phyloP scores from a whole-genome alignment of 2,797 vertebrate genomes.

The Adrianichthys oophorus region DNA sequence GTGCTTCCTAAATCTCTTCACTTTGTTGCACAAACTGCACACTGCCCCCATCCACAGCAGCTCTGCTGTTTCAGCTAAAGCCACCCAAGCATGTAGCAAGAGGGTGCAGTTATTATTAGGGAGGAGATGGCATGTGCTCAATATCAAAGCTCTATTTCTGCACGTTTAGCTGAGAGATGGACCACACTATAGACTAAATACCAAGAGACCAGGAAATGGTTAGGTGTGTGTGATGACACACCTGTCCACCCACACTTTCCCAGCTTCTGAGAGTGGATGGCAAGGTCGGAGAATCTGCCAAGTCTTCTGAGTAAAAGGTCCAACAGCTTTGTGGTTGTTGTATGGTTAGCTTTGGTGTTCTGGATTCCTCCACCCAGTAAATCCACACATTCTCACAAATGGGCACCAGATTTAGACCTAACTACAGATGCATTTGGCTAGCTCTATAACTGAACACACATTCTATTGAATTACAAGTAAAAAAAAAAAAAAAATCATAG shows the following conservation, averaged over 20 bases:
- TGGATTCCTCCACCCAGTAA: constrained; percentile 55
- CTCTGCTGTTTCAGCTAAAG: constrained; percentile 48
- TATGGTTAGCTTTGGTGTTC: constrained; percentile 49
- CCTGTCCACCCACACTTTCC: constrained; percentile 64
- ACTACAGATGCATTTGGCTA: not conserved
- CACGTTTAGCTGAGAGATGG: constrained; percentile 50
- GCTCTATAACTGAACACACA: no score
- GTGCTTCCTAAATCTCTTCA: constrained; percentile 51
- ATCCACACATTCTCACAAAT: constrained; percentile 34
- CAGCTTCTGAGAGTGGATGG: constrained; percentile 35
- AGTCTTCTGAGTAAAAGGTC: constrained; percentile 49
- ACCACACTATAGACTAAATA: constrained; percentile 17
- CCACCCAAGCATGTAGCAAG: constrained; percentile 40
- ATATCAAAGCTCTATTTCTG: constrained; percentile 21
- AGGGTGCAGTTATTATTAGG: constrained; percentile 37
- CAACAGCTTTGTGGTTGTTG: constrained; percentile 42
- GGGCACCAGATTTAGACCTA: constrained; percentile 17
- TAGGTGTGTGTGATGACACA: constrained; percentile 49
- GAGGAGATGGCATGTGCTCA: constrained; percentile 40
- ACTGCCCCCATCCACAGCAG: constrained; percentile 9
- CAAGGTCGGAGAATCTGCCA: constrained; percentile 33
- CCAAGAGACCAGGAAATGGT: constrained; percentile 62
- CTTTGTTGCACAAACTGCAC: constrained; percentile 31
- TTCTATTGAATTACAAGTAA: no score
- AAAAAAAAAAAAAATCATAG: no score